Conservation (phyloP, 30 jellyfish, hydroid and myxozoan species). For the Chrysaora quinquecirrha region DNA sequence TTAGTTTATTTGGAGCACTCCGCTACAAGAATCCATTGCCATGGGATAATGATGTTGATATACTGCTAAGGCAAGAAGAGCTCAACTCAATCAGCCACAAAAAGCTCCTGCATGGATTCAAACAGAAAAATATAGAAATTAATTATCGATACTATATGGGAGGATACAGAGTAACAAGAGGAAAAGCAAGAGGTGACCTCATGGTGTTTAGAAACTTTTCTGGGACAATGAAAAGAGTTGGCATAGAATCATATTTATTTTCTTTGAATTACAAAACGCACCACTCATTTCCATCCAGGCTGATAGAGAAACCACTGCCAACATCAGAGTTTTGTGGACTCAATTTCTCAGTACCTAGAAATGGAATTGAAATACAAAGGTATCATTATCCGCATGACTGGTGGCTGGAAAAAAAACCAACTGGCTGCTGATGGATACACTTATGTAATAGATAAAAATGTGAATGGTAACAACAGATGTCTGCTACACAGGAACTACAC, state of each 20-base stretch:
- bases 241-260: constrained; percentile 82
- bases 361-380: constrained; percentile 85
- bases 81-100: constrained; percentile 45
- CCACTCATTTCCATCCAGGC: constrained; percentile 82
- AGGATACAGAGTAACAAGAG: constrained; percentile 73
- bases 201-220: constrained; percentile 68
- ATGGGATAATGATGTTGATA: constrained; percentile 94
- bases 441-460: too few relatives aligned
- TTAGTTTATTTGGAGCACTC: constrained; percentile 95
- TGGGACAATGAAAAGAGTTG: constrained; percentile 79
- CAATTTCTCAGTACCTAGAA: constrained; percentile 73
- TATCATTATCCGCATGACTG: constrained; percentile 81
- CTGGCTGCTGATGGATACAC: constrained; percentile 82
- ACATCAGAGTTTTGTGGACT: constrained; percentile 70
- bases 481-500: too few relatives aligned
- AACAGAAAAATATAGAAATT: constrained; percentile 53
- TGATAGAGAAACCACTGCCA: constrained; percentile 67
- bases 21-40: constrained; percentile 88
- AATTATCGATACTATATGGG: constrained; percentile 78
- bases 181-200: constrained; percentile 81
- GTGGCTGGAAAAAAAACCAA: constrained; percentile 86
- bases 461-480: too few relatives aligned
- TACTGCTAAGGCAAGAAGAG: constrained; percentile 70
- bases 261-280: constrained; percentile 70
- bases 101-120: constrained; percentile 29